Evolutionary conservation across 2,113 vertebrate species (phyloP), one percentile per base, ranked within the genome.

Genomic region (Ahaetulla prasina): DNA sequence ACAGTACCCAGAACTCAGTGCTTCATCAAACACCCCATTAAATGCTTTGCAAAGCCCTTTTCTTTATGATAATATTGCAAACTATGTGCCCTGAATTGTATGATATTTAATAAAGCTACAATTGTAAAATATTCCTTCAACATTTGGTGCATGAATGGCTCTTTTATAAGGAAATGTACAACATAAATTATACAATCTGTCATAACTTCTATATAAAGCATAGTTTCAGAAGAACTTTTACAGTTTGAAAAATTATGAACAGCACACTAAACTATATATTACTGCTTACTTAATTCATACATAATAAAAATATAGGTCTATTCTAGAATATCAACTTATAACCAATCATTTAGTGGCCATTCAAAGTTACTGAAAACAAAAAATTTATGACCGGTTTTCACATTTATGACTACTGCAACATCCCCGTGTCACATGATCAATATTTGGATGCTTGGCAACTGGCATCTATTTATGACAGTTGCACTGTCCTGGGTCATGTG

Each of bases 61-160:
- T 74, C n/a, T 35, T 35, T n/a, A 74, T n/a, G 27, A 30, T n/a
- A 74, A 35, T 74, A 74, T 16, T 35, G n/a, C 14, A 74, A 74
- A 74, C 14, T 35, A 74, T 35, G 63, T 74, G 14, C 5, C 5
- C n/a, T 74, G n/a, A 8, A 35, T 74, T 74, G n/a, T 74, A 35
- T 2, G 68, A 74, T 90, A 95, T 92, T 95, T 96, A 95, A 95
- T 92, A 95, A 47, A 96, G 95, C 92, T 95, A 90, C 94, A 93
- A 95, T 91, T 91, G 80, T 50, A 94, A 92, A 63, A 50, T 27
- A 93, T 92, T 88, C 93, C 30, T 94, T 94, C 12, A 84, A 87
- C 25, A 14, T 7, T 25, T 90, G 96, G 90, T 89, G 94, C 60
- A 93, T 94, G 14, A 60, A 43, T 30, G 27, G 27, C 47, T 87